phyloP scores from a whole-genome alignment of 2,888 invertebrate species.

The Galeruca laticollis region DNA sequence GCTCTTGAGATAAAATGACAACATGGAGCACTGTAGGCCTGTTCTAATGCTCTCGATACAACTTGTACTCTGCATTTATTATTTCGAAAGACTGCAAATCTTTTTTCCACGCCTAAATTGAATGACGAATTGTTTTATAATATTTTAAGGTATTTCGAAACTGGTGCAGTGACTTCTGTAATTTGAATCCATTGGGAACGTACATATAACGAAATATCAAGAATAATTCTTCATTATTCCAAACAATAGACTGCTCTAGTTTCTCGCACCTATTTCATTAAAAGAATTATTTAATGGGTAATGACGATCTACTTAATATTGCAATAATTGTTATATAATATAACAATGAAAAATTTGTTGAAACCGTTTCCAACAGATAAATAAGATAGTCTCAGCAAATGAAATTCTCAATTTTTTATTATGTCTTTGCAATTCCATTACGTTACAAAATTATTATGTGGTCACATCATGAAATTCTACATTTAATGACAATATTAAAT shows the following conservation, averaged over 20 bases:
- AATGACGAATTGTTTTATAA: too few relatives aligned
- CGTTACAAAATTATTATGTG: neutral
- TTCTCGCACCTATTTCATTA: conserved; percentile 14
- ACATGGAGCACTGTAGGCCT: too few relatives aligned
- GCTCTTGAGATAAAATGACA: too few relatives aligned
- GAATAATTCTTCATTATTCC: conserved; percentile 8
- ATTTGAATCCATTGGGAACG: neutral
- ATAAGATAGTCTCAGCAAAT: neutral
- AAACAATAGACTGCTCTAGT: conserved; percentile 25
- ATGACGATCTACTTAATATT: conserved; percentile 10
- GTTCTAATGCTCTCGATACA: too few relatives aligned
- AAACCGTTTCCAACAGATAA: neutral
- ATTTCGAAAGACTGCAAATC: too few relatives aligned
- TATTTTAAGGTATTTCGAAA: conserved; percentile 5
- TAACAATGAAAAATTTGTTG: neutral
- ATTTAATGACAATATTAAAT: too few relatives aligned
- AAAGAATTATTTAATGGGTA: conserved; percentile 15
- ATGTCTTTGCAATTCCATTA: neutral
- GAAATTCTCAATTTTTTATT: neutral
- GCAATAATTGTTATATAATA: conserved; percentile 10
- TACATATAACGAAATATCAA: conserved; percentile 1
- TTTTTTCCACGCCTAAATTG: too few relatives aligned
- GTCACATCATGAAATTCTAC: neutral
- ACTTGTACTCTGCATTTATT: too few relatives aligned
- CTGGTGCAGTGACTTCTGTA: neutral